These are phyloP conservation scores for Chloebia gouldiae DNA, from an alignment of 2,113 vertebrate species.

Conservation along the genomic window DNA sequence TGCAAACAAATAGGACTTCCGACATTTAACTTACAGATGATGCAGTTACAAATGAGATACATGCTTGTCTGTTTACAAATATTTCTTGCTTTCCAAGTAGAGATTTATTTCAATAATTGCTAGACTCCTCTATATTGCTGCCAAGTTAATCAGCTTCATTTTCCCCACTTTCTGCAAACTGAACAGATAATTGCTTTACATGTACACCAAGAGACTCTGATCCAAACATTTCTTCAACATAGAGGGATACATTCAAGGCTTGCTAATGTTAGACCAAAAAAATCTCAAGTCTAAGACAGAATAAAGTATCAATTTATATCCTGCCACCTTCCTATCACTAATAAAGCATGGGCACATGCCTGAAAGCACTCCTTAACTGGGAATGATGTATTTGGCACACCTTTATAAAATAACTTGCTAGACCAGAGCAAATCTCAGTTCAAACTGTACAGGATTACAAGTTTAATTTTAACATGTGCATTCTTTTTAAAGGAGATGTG, in stretches of 20 bases:
- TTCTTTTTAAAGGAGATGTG: neutral
- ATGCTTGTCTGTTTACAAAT: neutral
- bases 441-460: neutral
- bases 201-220: neutral
- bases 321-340: neutral
- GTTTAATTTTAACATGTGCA: neutral
- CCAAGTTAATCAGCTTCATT: slow-evolving; percentile 32
- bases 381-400: neutral
- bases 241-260: neutral
- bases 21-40: neutral
- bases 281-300: neutral
- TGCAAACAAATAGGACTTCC: neutral
- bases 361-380: neutral
- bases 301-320: neutral
- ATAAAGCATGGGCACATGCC: neutral
- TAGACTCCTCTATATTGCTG: neutral
- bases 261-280: neutral
- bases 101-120: neutral
- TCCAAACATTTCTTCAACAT: neutral
- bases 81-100: neutral
- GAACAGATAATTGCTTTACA: neutral
- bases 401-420: neutral
- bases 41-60: neutral
- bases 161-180: neutral
- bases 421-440: neutral